These are phyloP conservation scores for Bombus soroeensis DNA, from an alignment of 1,140 invertebrate species.

Conservation along the genomic window DNA sequence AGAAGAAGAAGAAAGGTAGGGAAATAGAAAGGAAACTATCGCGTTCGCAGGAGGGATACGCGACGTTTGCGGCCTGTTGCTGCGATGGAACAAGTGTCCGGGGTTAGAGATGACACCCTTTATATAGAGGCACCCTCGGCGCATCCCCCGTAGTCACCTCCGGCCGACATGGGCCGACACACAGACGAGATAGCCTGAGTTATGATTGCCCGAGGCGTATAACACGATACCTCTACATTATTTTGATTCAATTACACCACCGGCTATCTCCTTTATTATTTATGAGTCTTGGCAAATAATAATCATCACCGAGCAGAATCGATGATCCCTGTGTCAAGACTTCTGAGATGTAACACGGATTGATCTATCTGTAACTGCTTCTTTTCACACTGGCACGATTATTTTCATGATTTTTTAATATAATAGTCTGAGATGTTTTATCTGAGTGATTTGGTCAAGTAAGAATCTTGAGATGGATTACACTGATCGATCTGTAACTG, in stretches of 20 bases:
- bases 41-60: background rate
- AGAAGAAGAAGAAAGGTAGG: background rate
- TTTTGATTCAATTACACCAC: conserved; percentile 79
- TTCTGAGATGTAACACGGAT: background rate
- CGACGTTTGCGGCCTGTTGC: conserved; percentile 48
- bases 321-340: background rate
- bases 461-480: background rate
- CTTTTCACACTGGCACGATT: background rate
- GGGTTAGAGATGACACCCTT: conserved; percentile 79
- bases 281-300: conserved; percentile 71
- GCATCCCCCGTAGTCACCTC: conserved; percentile 47
- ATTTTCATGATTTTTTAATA: background rate
- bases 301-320: conserved; percentile 45
- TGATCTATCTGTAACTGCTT: background rate
- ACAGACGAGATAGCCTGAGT: conserved; percentile 72
- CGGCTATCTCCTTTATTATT: conserved; percentile 73
- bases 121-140: conserved; percentile 77
- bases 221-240: conserved; percentile 78
- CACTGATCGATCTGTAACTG: background rate
- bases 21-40: background rate
- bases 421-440: background rate
- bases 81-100: conserved; percentile 73
- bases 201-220: conserved; percentile 76
- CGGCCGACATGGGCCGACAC: conserved; percentile 18
- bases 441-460: background rate